phyloP scores from a whole-genome alignment of 2,113 vertebrate species.

The Hassar affinis region DNA sequence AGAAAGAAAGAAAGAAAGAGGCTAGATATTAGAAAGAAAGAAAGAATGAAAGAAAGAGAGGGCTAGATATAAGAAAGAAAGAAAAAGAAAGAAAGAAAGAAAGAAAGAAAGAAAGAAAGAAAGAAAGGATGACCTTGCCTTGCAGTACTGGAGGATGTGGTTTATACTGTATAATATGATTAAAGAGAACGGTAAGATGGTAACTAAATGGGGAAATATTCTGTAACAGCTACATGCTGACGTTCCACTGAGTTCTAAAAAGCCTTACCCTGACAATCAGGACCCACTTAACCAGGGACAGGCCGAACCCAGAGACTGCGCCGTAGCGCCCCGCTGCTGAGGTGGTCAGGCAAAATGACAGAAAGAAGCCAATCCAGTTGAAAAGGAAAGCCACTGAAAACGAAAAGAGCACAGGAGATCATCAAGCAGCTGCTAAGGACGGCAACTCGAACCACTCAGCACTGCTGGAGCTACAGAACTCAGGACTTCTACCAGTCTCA shows the following conservation, averaged over 20 bases:
- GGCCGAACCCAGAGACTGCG: slow-evolving; percentile 95
- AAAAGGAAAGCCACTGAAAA: slow-evolving; percentile 95
- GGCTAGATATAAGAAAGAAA: no score
- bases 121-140: not conserved
- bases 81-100: no score
- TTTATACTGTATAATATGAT: not conserved
- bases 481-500: not conserved
- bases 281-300: slow-evolving; percentile 98
- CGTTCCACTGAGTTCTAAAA: not conserved
- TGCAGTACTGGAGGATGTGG: not conserved
- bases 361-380: slow-evolving; percentile 99
- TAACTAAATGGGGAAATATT: not conserved
- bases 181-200: not conserved
- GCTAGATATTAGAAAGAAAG: no score
- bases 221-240: not conserved
- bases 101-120: no score
- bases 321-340: slow-evolving; percentile 95
- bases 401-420: not conserved
- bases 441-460: not conserved
- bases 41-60: no score
- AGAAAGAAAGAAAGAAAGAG: no score
- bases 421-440: not conserved
- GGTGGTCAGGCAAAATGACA: slow-evolving; percentile 97
- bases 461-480: not conserved
- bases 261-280: slow-evolving; percentile 77